These are phyloP conservation scores for Patagioenas fasciata DNA, from an alignment of 2,113 vertebrate species.

Conservation along the genomic window DNA sequence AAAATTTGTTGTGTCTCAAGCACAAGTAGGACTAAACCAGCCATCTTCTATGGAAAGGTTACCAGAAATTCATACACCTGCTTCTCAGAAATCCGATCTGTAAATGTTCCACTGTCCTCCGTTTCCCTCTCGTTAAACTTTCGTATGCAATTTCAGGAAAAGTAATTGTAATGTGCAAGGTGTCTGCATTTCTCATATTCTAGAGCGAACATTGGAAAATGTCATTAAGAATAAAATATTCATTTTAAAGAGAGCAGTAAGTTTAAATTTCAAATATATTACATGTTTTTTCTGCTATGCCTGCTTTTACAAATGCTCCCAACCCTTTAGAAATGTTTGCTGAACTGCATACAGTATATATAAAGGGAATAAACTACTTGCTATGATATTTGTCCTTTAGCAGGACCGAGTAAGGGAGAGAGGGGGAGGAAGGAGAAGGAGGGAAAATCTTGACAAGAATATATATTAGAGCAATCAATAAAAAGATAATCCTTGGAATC, in stretches of 20 bases:
- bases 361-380: conserved; percentile 7
- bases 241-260: conserved; percentile 15
- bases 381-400: conserved; percentile 27
- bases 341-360: background rate
- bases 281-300: background rate
- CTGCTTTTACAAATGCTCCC: conserved; percentile 5
- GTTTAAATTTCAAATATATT: conserved; percentile 8
- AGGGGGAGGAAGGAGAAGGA: background rate
- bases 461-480: conserved; percentile 59
- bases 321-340: conserved; percentile 5
- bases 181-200: conserved; percentile 9
- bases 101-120: background rate
- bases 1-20: background rate
- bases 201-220: background rate
- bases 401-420: background rate
- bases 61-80: background rate
- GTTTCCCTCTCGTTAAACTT: background rate
- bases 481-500: conserved; percentile 60
- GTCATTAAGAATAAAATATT: conserved; percentile 16
- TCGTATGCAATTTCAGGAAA: background rate
- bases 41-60: background rate
- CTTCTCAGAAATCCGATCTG: background rate
- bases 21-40: background rate
- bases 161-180: background rate
- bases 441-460: conserved; percentile 53